phyloP scores from a whole-genome alignment of 1,140 invertebrate species.

The Zeugodacus cucurbitae region DNA sequence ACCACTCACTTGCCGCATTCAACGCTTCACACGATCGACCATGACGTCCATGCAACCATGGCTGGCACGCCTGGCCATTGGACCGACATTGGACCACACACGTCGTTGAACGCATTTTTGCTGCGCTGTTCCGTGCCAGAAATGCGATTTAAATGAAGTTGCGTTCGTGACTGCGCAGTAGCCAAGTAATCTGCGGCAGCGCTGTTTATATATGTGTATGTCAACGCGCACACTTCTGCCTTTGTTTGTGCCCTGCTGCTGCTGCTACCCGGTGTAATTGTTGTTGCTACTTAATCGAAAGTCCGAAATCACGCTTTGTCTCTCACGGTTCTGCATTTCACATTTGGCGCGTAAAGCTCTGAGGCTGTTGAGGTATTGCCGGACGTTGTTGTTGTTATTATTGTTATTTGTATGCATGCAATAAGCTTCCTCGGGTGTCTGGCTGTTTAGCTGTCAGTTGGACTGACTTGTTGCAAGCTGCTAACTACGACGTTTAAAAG shows the following conservation, averaged over 20 bases:
- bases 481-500: slow-evolving; percentile 24
- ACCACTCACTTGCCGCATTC: not conserved
- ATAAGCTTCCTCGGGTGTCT: not conserved
- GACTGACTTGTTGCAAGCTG: slow-evolving; percentile 7
- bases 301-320: slow-evolving; percentile 26
- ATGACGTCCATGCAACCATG: not conserved
- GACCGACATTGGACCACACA: slow-evolving; percentile 12
- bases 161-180: not conserved
- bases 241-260: not conserved
- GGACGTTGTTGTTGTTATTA: not conserved
- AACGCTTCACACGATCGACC: not conserved
- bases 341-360: not conserved
- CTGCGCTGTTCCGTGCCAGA: slow-evolving; percentile 10
- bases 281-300: not conserved
- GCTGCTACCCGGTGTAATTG: not conserved
- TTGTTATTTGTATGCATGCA: not conserved
- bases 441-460: not conserved
- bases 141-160: slow-evolving; percentile 40
- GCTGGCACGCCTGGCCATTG: not conserved
- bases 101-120: slow-evolving; percentile 39
- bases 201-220: not conserved
- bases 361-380: slow-evolving; percentile 1
- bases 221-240: not conserved
- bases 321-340: slow-evolving; percentile 38
- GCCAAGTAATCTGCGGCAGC: not conserved